A percentile compares a stretch with the other conserved stretches of the same genome.
Conservation (phyloP, 2,113 vertebrate species). For the Empidonax traillii region DNA sequence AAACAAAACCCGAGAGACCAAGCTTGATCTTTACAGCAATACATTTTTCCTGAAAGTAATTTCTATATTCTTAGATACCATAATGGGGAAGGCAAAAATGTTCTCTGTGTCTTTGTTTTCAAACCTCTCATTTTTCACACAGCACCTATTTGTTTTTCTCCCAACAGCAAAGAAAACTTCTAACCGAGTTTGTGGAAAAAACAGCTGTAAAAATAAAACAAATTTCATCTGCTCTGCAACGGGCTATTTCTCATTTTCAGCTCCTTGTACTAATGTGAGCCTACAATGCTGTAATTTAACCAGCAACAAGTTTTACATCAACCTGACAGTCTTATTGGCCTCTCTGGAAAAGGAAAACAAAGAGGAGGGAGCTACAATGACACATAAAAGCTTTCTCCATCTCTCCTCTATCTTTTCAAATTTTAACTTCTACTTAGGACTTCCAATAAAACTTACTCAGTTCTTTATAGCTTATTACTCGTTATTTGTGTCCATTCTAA, state of each 20-base stretch:
- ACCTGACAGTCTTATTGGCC: slow-evolving; percentile 45
- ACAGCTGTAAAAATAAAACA: slow-evolving; percentile 41
- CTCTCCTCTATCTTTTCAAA: background rate
- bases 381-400: background rate
- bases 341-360: slow-evolving; percentile 37
- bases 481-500: background rate
- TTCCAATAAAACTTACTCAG: background rate
- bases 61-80: background rate
- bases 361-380: background rate
- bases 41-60: background rate
- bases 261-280: slow-evolving; percentile 15
- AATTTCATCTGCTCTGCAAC: slow-evolving; percentile 20
- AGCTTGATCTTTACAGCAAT: background rate
- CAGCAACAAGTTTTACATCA: slow-evolving; percentile 44
- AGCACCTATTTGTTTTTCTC: background rate
- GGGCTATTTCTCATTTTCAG: slow-evolving; percentile 44
- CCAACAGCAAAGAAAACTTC: background rate
- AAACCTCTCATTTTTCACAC: background rate
- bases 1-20: background rate
- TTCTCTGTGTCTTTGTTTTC: background rate
- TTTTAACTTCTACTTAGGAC: background rate
- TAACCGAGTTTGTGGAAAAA: background rate
- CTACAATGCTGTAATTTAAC: slow-evolving; percentile 51
- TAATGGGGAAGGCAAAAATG: background rate
- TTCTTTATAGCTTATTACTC: background rate